Conservation (phyloP, 2,797 vertebrate genomes). For the Spizella passerina region DNA sequence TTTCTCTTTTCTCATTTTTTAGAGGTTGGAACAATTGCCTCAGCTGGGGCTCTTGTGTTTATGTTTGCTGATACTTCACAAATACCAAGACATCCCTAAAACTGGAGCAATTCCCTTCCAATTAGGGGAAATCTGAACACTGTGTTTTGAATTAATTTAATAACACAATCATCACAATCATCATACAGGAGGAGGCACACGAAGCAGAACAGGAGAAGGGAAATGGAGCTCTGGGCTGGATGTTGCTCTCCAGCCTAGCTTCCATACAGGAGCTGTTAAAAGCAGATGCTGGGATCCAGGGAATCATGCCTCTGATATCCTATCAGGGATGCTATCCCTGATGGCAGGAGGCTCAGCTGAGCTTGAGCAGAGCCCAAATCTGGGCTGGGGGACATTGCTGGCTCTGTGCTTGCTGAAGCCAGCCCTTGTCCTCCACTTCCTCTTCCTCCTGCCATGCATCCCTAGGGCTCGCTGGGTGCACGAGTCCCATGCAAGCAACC, state of each 20-base stretch:
- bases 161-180: neutral
- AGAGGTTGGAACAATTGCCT: neutral
- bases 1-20: neutral
- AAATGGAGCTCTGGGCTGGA: neutral
- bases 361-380: neutral
- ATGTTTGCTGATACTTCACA: neutral
- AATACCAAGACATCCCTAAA: neutral
- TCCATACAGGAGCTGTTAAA: neutral
- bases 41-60: neutral
- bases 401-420: neutral
- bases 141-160: neutral
- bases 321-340: neutral
- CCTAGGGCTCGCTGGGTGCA: neutral
- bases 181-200: accelerated
- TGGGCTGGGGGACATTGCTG: neutral
- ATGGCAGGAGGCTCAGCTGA: neutral
- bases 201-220: neutral
- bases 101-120: neutral
- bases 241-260: neutral
- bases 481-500: accelerated
- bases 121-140: neutral
- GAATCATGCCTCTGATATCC: neutral
- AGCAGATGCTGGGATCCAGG: accelerated
- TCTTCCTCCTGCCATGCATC: neutral
- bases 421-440: neutral